Evolutionary conservation across 2,113 vertebrate species (phyloP), one percentile per base, ranked within the genome.

Genomic region (Brachyhypopomus gauderio): DNA sequence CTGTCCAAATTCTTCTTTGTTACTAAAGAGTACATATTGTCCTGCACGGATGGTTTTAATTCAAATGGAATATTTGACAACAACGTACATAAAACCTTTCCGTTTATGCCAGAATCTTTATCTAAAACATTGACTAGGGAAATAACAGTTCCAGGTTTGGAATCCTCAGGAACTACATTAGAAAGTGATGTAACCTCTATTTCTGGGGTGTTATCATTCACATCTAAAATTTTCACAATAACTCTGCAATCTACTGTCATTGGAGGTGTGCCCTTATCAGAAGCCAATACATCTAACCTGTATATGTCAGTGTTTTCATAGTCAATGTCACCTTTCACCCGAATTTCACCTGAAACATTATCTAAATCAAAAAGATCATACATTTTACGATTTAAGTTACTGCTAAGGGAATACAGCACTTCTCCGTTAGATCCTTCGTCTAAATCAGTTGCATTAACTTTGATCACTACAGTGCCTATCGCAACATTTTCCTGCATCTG

Each of bases 101-200:
- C 89, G 69, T 94, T 94, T 12, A 88, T 66, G 41, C 88, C 91
- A 62, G 92, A 92, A 64, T 94, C 93, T 38, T 74, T 85, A 60
- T 94, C 93, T 3, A 87, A 89, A 2, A 92, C 82, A 3, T 90
- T 92, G 11, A 94, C 89, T 1, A 94, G 80, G 0, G 89, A 89
- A 17, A 93, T 90, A 4, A 91, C 81, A 0, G 92, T 91, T 72
- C 92, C 92, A 0, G 88, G 86, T 70, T 77, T 87, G n/a, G 88
- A 87, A 58, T 93, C 87, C 84, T 93, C 93, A 12, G 90, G 75
- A 36, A 93, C 16, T 0, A 87, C 69, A 41, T 80, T 86, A 23
- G 87, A 80, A 0, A 91, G 74, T 14, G 91, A 92, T 0, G 92
- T 91, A 7, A 93, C 81, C 5, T 87, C 88, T 64, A 92, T 84